phyloP scores from a whole-genome alignment of 2,797 vertebrate species.

The Xenentodon cancila region DNA sequence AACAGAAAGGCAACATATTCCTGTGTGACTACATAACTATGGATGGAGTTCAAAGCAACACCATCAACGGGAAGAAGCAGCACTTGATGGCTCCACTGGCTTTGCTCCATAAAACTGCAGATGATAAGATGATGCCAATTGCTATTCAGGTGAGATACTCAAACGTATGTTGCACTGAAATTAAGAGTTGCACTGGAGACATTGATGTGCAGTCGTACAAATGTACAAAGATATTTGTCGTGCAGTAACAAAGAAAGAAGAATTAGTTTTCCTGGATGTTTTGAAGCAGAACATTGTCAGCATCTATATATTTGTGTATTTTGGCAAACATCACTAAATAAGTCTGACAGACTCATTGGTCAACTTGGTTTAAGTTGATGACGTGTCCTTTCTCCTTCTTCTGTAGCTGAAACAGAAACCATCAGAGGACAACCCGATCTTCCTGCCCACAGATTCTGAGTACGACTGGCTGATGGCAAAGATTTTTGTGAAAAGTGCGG shows the following conservation, averaged over 20 bases:
- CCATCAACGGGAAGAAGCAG: slow-evolving; percentile 68
- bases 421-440: slow-evolving; percentile 67
- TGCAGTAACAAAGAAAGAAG: too few species aligned
- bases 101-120: slow-evolving; percentile 65
- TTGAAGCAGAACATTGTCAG: too few species aligned
- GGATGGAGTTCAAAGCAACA: slow-evolving; percentile 64
- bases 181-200: too few species aligned
- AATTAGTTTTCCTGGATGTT: too few species aligned
- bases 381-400: neutral
- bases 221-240: too few species aligned
- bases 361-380: too few species aligned
- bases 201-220: too few species aligned
- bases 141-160: slow-evolving; percentile 80
- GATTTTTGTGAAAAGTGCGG: slow-evolving; percentile 69
- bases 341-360: too few species aligned
- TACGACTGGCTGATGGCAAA: slow-evolving; percentile 73
- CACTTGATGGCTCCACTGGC: slow-evolving; percentile 75
- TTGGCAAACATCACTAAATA: too few species aligned
- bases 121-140: slow-evolving; percentile 72
- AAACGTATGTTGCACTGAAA: slow-evolving; percentile 7
- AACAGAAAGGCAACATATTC: slow-evolving; percentile 84
- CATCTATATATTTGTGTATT: too few species aligned
- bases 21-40: slow-evolving; percentile 75
- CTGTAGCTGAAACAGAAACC: slow-evolving; percentile 76
- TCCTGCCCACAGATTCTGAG: slow-evolving; percentile 57